Conservation (phyloP, 2,797 vertebrate species). For the Mionectes olivaceus region DNA sequence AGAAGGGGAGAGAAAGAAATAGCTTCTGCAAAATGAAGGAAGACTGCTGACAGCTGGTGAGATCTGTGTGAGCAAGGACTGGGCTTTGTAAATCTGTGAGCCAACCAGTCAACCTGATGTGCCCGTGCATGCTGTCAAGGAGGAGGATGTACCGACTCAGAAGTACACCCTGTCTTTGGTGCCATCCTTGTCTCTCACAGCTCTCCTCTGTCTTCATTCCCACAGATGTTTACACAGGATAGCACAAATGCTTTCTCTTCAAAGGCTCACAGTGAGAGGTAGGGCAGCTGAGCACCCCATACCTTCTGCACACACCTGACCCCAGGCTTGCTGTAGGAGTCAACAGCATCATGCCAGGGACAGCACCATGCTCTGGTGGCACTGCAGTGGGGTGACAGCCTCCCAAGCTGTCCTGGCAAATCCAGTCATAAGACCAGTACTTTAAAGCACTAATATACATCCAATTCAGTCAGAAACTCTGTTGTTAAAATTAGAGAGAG, state of each 20-base stretch:
- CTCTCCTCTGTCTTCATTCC: not conserved
- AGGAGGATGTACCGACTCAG: not conserved
- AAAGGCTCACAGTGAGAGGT: not conserved
- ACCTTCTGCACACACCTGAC: rapidly evolving
- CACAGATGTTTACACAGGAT: not conserved
- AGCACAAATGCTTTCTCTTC: not conserved
- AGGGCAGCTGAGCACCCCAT: not conserved
- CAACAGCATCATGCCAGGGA: not conserved
- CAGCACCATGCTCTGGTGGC: not conserved
- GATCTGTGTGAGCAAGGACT: not conserved
- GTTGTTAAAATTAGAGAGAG: not conserved
- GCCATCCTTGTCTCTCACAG: not conserved
- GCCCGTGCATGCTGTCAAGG: not conserved
- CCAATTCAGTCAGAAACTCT: not conserved
- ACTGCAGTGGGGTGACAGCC: not conserved
- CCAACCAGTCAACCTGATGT: rapidly evolving
- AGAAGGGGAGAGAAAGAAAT: not conserved
- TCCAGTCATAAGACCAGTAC: not conserved
- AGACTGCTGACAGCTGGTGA: not conserved
- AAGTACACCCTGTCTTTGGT: not conserved
- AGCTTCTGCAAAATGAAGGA: not conserved
- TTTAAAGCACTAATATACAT: not conserved
- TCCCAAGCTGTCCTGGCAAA: not conserved
- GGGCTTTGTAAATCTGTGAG: not conserved
- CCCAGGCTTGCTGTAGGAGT: not conserved